Percentiles rank a stretch among this genome's conserved stretches.
Conservation (phyloP, 2,888 invertebrate species). For the Xylophagus ater region DNA sequence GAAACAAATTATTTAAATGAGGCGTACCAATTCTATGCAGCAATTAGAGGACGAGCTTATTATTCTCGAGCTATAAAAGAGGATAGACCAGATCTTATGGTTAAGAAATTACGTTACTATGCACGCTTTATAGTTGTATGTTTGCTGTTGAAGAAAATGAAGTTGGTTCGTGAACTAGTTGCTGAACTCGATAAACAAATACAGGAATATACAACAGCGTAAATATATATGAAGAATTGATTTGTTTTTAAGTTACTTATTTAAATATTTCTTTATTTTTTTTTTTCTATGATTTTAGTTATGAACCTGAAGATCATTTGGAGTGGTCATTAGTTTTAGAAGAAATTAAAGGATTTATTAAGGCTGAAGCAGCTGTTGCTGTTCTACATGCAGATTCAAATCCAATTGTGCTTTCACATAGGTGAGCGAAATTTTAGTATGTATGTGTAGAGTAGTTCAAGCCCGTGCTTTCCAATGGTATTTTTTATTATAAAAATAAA, state of each 20-base stretch:
- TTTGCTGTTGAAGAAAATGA: conserved; percentile 84
- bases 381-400: conserved; percentile 80
- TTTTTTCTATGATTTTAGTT: conserved; percentile 36
- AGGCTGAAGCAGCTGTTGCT: conserved; percentile 80
- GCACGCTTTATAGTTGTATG: conserved; percentile 95
- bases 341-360: conserved; percentile 89
- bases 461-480: conserved; percentile 40
- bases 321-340: conserved; percentile 92
- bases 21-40: conserved; percentile 92
- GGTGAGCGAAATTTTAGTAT: conserved; percentile 41
- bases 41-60: conserved; percentile 86
- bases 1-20: conserved; percentile 94
- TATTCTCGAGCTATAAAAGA: conserved; percentile 89
- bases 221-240: conserved; percentile 17
- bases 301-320: conserved; percentile 93
- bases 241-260: not conserved
- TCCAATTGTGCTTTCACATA: conserved; percentile 76
- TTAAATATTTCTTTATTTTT: not conserved
- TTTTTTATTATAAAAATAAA: conserved; percentile 12
- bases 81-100: conserved; percentile 90
- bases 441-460: conserved; percentile 22
- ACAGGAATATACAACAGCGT: conserved; percentile 83
- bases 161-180: conserved; percentile 81
- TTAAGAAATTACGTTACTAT: conserved; percentile 90
- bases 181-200: conserved; percentile 89